These are phyloP conservation scores for Archips xylosteana DNA, from an alignment of 2,888 invertebrate genomes.

Conservation along the genomic window DNA sequence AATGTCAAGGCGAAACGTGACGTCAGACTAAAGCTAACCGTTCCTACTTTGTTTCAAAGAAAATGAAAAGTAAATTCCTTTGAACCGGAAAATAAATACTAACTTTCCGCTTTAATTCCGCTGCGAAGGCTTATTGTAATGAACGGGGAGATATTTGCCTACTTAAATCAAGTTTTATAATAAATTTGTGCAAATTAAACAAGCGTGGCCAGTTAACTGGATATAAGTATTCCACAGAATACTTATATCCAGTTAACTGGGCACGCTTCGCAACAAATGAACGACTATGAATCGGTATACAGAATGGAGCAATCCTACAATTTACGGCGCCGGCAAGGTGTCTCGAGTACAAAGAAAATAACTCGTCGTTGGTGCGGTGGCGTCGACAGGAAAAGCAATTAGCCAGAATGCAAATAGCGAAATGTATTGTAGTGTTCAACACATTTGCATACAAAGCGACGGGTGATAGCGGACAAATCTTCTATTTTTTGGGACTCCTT, in stretches of 20 bases:
- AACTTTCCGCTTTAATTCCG: constrained; percentile 31
- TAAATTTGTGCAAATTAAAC: constrained; percentile 14
- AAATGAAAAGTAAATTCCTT: constrained; percentile 21
- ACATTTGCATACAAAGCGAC: constrained; percentile 78
- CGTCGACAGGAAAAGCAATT: constrained; percentile 80
- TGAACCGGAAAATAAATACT: constrained; percentile 41
- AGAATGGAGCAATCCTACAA: constrained; percentile 43
- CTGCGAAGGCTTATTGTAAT: constrained; percentile 20
- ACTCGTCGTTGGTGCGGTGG: constrained; percentile 64
- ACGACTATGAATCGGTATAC: constrained; percentile 23
- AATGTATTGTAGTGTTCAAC: constrained; percentile 74
- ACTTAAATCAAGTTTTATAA: constrained; percentile 12
- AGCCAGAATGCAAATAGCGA: constrained; percentile 77
- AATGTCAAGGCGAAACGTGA: constrained; percentile 26
- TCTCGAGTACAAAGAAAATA: constrained; percentile 64
- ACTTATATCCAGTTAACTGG: no score
- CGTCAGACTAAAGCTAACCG: constrained; percentile 1
- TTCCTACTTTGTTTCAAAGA: constrained; percentile 14
- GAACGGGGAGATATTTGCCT: constrained; percentile 8
- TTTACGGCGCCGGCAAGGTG: constrained; percentile 63
- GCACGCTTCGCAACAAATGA: constrained; percentile 17
- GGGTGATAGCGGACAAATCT: constrained; percentile 50
- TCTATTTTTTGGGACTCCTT: background rate
- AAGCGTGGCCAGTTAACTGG: background rate
- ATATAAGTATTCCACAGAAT: no score